Conservation (phyloP, 2,113 vertebrate genomes). For the Chloropsis hardwickii region DNA sequence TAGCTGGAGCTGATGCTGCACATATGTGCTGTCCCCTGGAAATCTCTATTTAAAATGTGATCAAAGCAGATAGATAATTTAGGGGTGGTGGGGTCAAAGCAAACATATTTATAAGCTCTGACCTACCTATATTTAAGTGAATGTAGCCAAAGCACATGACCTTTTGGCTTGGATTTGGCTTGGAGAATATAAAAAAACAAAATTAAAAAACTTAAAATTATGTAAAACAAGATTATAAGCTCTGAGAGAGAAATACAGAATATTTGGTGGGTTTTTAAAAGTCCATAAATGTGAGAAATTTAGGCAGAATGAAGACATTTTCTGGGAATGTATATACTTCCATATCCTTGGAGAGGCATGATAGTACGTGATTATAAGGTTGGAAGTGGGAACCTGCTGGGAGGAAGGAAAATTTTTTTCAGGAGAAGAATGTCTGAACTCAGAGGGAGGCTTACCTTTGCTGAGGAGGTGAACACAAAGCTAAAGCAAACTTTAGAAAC, state of each 20-base stretch:
- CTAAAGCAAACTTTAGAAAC: background rate
- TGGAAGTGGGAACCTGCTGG: background rate
- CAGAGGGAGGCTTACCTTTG: background rate
- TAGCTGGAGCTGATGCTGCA: background rate
- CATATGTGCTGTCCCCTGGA: background rate
- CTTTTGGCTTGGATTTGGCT: background rate
- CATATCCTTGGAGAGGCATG: background rate
- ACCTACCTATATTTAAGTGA: background rate
- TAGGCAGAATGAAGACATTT: background rate
- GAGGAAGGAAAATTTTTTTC: background rate
- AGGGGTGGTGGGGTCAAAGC: fast-evolving
- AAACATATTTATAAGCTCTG: background rate
- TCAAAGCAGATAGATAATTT: background rate
- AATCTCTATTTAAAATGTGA: background rate
- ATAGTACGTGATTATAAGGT: background rate
- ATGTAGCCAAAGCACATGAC: background rate
- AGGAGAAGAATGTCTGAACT: background rate
- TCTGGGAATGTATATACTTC: background rate
- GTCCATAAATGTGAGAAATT: background rate
- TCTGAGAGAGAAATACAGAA: background rate
- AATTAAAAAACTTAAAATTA: background rate
- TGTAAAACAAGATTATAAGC: background rate
- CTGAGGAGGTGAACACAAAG: background rate
- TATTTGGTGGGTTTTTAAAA: background rate
- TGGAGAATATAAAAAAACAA: background rate